These are phyloP conservation scores for Diorhabda sublineata DNA, from an alignment of 1,140 invertebrate species.

Conservation along the genomic window DNA sequence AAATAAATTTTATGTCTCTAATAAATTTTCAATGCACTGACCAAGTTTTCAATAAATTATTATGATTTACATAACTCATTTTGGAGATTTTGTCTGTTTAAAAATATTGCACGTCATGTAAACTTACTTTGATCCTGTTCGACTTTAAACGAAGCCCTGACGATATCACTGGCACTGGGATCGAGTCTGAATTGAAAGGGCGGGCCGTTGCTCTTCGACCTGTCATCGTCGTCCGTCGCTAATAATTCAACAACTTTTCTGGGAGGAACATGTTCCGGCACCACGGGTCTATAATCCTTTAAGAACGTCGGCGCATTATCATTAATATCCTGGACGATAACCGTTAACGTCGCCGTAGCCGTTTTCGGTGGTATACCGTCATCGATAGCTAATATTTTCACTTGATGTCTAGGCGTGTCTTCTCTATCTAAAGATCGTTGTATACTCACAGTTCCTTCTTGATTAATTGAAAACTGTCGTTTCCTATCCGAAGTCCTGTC, in stretches of 20 bases:
- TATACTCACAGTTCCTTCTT: conserved; percentile 89
- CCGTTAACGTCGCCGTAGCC: conserved; percentile 90
- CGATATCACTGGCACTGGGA: conserved; percentile 87
- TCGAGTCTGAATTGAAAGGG: conserved; percentile 92
- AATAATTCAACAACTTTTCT: conserved; percentile 89
- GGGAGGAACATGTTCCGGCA: conserved; percentile 84
- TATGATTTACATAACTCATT: too few relatives aligned
- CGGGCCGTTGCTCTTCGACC: conserved; percentile 90
- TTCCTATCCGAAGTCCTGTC: conserved; percentile 86
- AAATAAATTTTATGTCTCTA: too few relatives aligned
- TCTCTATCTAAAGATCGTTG: conserved; percentile 84
- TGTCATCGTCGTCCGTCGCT: conserved; percentile 91
- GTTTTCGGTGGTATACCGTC: conserved; percentile 92
- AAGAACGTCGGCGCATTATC: conserved; percentile 90
- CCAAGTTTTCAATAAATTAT: too few relatives aligned
- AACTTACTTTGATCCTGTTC: conserved; percentile 87
- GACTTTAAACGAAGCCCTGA: conserved; percentile 88
- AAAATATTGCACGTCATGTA: not conserved
- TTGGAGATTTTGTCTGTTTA: too few relatives aligned
- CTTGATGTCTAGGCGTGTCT: conserved; percentile 87
- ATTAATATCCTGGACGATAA: conserved; percentile 94
- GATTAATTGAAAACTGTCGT: conserved; percentile 86
- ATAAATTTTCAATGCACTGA: too few relatives aligned
- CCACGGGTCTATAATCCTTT: conserved; percentile 83
- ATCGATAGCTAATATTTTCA: conserved; percentile 93